Conservation (phyloP, 2,113 vertebrate species). For the Clarias gariepinus region DNA sequence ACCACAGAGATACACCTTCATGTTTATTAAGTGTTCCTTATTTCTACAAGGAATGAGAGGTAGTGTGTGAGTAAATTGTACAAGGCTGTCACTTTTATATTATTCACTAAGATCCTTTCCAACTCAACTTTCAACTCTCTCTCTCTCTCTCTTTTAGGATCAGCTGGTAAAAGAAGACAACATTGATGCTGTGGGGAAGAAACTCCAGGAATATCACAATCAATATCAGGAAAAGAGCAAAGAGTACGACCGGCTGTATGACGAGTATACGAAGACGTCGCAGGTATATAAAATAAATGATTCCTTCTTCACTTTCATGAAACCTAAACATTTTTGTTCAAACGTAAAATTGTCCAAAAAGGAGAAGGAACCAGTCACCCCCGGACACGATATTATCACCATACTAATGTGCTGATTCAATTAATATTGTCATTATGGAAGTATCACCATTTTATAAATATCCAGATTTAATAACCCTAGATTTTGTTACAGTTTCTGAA, state of each 20-base stretch:
- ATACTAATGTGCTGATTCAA: too few species aligned
- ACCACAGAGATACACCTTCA: conserved; percentile 19
- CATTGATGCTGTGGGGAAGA: conserved; percentile 94
- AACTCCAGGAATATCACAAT: conserved; percentile 92
- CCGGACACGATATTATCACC: too few species aligned
- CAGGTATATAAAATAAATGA: conserved; percentile 76
- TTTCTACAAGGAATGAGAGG: conserved; percentile 28
- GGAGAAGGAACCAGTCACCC: too few species aligned
- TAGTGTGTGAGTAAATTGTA: conserved; percentile 47
- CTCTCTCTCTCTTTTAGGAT: conserved; percentile 75
- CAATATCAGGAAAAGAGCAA: conserved; percentile 97
- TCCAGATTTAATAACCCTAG: too few species aligned
- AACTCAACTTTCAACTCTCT: not conserved
- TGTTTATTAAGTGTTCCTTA: conserved; percentile 52
- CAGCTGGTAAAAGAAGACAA: conserved; percentile 97
- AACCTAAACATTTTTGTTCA: not conserved
- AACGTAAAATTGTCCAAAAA: not conserved
- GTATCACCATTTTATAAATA: too few species aligned
- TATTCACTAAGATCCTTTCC: conserved; percentile 8
- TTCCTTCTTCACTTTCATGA: not conserved
- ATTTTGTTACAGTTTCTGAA: too few species aligned
- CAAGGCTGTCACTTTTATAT: not conserved
- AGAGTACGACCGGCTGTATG: conserved; percentile 92
- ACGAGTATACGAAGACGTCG: conserved; percentile 93
- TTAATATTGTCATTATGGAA: too few species aligned